Base-by-base conservation (phyloP, 2,888 invertebrate genomes). In the Drosophila paracracens region DNA sequence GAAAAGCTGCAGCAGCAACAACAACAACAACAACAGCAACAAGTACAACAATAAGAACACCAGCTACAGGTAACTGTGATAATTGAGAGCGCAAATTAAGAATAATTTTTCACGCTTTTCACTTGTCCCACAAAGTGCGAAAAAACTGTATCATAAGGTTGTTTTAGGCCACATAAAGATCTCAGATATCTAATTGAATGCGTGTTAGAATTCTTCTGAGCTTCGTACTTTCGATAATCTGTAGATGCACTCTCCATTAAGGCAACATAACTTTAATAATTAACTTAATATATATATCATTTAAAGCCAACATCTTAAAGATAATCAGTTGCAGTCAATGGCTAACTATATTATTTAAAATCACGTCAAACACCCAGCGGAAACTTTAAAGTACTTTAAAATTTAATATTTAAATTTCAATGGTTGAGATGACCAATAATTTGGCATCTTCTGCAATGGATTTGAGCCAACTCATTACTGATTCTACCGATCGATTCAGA, bases 361-460 rank as follows among this genome's bases (percentile, higher is more conserved):
- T 8, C 31, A 31, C 31, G 31, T 31, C 8, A 16, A 6, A 36
- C 6, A 16, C 35, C 0, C 16, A 16, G 2, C 36, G 36, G 16
- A 38, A 3, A 2, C 7, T 38, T 36, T 7, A 7, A 36, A 36
- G 18, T 18, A 18, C 38, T 38, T 18, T 18, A 18, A 38, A 38
- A 18, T 8, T 4, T n/a, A n/a, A 10, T n/a, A n/a, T n/a, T 4
- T n/a, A n/a, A 40, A 40, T n/a, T 40, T n/a, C 10, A n/a, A 59
- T 61, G 10, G 88, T 87, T 60, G 67, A 51, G 1, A 70, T 64
- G 73, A 89, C 88, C 13, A 56, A 56, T 0, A 65, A 74, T 6
- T 74, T 66, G 73, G 88, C 89, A 11, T 35, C 68, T 25, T 89
- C 79, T 2, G 88, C 88, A 1, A 58, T 88, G 2, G 80, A 89